These are phyloP conservation scores for Chelon auratus DNA, from an alignment of 2,797 vertebrate species.

Conservation along the genomic window DNA sequence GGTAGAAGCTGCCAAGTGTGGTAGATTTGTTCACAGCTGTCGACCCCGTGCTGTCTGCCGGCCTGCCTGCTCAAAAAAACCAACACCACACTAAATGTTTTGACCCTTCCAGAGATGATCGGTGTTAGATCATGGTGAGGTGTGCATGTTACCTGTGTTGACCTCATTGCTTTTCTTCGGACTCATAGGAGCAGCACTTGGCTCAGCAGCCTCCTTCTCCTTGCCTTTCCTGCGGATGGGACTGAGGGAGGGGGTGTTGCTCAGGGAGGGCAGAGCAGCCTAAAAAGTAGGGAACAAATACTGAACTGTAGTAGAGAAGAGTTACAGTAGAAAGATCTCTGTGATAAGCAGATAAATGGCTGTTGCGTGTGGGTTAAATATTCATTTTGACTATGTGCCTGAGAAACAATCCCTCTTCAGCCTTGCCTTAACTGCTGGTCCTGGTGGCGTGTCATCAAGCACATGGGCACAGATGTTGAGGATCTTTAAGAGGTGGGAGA, in stretches of 20 bases:
- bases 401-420: neutral
- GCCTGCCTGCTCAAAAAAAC: conserved; percentile 85
- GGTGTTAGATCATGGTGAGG: neutral
- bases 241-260: conserved; percentile 95
- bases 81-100: neutral
- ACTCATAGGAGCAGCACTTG: conserved; percentile 88
- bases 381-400: neutral
- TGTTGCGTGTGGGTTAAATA: neutral
- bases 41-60: conserved; percentile 86
- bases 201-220: conserved; percentile 90
- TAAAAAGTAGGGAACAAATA: conserved; percentile 56
- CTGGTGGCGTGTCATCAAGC: conserved; percentile 93
- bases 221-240: conserved; percentile 97
- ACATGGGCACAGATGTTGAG: conserved; percentile 98
- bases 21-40: conserved; percentile 90
- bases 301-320: neutral
- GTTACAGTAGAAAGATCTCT: neutral
- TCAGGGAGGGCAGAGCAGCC: conserved; percentile 94
- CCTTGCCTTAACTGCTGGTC: conserved; percentile 92
- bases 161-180: conserved; percentile 92
- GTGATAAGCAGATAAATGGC: neutral
- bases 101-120: neutral
- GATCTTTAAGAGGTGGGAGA: conserved; percentile 93
- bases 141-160: conserved; percentile 84
- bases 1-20: conserved; percentile 94